Evolutionary conservation across 2,797 vertebrate genomes (phyloP), one percentile per base, ranked within the genome.

Genomic region (Clarias laeviceps): DNA sequence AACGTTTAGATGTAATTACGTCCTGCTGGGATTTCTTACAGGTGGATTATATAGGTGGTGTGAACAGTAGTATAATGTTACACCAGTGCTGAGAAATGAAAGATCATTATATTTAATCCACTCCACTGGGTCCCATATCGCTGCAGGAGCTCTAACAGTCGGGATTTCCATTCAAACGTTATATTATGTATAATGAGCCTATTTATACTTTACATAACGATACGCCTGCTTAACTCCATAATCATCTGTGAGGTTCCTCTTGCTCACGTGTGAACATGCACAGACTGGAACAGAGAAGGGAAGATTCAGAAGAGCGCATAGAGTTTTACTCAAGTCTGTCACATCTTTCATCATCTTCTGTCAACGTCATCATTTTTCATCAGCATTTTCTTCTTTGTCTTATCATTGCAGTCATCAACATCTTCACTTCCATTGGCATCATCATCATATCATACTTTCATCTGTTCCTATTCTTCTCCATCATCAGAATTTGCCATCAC

Each of bases 61-160:
- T 64, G 77, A 64, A 79, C 62, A 32, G 62, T 22, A 27, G 8
- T 29, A 66, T 81, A 81, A 81, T 14, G n/a, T 66, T 54, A 54
- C 62, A 66, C n/a, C 54, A 6, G 79, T 66, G 79, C 66, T 66
- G 66, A 54, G 29, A 81, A 81, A 66, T 66, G 79, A 32, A 81
- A 56, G n/a, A 32, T 66, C 9, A 81, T 81, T 66, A 66, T 22
- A 81, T 50, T 65, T 65, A 80, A 65, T 65, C 78, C 61, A 65
- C 61, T 50, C 61, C 61, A 50, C 61, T 81, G 62, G 62, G 40
- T 81, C 66, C 27, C 62, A 20, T n/a, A 66, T 29, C 37, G 5
- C 40, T 54, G 37, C 37, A 50, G 78, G 61, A 65, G 11, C 61
- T 65, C 61, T 11, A 65, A 81, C 62, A 24, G n/a, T 29, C 17